These are phyloP conservation scores for Lochmaea crataegi DNA, from an alignment of 2,888 invertebrate species.

Conservation along the genomic window DNA sequence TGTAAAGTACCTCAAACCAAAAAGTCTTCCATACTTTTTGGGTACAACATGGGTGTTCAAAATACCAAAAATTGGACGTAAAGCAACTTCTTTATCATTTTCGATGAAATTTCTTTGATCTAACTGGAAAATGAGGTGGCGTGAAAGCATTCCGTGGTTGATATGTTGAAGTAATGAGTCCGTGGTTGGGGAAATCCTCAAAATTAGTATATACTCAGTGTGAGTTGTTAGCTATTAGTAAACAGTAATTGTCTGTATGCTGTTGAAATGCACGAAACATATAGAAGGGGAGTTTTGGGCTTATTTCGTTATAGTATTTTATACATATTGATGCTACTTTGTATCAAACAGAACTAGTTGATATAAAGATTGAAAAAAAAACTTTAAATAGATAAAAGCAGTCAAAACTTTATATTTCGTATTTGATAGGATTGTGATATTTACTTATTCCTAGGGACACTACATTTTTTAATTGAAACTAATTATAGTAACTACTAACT, in stretches of 20 bases:
- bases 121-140: no score
- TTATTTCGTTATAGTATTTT: conserved; percentile 59
- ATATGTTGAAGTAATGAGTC: background rate
- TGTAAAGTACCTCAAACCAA: no score
- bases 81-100: no score
- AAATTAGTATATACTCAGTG: conserved; percentile 44
- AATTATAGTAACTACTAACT: conserved; percentile 13
- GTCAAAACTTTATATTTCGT: conserved; percentile 54
- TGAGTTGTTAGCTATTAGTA: conserved; percentile 47
- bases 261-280: conserved; percentile 91
- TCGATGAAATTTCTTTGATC: no score
- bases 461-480: conserved; percentile 31
- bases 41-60: no score
- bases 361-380: conserved; percentile 32
- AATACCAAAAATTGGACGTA: no score
- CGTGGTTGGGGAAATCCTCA: conserved; percentile 30
- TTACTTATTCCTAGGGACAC: conserved; percentile 35
- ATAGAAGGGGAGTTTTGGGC: conserved; percentile 79
- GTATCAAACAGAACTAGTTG: conserved; percentile 51
- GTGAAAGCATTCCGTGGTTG: background rate
- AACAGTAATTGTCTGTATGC: conserved; percentile 73
- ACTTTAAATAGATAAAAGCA: conserved; percentile 43
- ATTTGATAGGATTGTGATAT: conserved; percentile 41
- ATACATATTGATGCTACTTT: conserved; percentile 54
- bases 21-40: no score